Base-by-base conservation (phyloP, 2,888 invertebrate genomes). In the Magallana nippona region DNA sequence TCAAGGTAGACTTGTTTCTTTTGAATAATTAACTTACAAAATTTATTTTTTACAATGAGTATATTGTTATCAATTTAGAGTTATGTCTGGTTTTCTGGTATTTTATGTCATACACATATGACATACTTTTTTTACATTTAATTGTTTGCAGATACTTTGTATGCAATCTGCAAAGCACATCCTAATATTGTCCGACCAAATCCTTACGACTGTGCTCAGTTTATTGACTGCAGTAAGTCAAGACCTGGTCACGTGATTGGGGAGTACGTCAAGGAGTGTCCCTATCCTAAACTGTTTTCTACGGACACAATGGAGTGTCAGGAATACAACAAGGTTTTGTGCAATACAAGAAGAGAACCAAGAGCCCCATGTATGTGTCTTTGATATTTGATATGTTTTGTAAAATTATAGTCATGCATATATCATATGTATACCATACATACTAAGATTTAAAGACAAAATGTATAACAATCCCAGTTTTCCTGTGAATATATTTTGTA, bases 201-300 rank as follows among this genome's bases (percentile, higher is more conserved):
- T 57, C 87, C 89, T 1, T 85, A 85, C 3, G 87, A 88, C 83
- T 89, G 89, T 83, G 89, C 87, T 13, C 89, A 88, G 83, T 89
- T 88, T 56, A 87, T 86, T 78, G 89, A 89, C 84, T 89, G 89
- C 81, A 87, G 87, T 13, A 87, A 87, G 17, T 81, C 83, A 58
- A 86, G 88, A 22, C 87, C 89, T 11, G 87, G 88, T 62, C 86
- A 87, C 60, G 86, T 86, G 55, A 80, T 84, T 15, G 60, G 57
- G 1, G 87, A 87, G 78, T 88, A 86, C 77, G 83, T 89, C n/a
- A 83, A 84, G 19, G 89, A 89, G 58, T 90, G 90, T 83, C 32
- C 58, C 19, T 90, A 90, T 78, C 90, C 89, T 8, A 77, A 86
- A 19, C 85, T 89, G 77, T 90, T 89, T 83, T 89, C 88, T 1